Evolutionary conservation across 2,888 invertebrate species (phyloP).

Genomic region (Eilema sororculum): DNA sequence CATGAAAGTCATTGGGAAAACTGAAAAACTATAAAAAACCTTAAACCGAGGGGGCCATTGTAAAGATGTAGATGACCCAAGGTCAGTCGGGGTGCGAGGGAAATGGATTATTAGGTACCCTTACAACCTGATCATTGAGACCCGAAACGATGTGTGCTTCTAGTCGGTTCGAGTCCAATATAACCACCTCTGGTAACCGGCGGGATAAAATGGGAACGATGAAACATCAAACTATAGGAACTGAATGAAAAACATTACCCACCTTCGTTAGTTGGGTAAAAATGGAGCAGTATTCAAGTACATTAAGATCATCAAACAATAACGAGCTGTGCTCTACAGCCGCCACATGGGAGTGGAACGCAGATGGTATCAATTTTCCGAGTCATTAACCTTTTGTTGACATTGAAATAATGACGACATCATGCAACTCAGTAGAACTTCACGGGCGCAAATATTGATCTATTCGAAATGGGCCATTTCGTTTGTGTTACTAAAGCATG

Average conservation of each 20-base stretch:
- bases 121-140: too few relatives aligned
- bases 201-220: too few relatives aligned
- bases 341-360: slow-evolving; percentile 56
- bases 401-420: slow-evolving; percentile 57
- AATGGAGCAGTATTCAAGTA: neutral
- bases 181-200: too few relatives aligned
- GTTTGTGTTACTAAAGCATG: slow-evolving; percentile 18
- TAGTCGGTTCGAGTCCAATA: too few relatives aligned
- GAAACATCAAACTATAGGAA: neutral
- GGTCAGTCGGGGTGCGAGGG: too few relatives aligned
- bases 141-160: too few relatives aligned
- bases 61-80: too few relatives aligned
- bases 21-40: too few relatives aligned
- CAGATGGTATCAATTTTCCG: slow-evolving; percentile 57
- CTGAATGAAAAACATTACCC: neutral
- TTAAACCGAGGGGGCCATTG: too few relatives aligned
- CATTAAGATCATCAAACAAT: slow-evolving; percentile 46
- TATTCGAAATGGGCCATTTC: slow-evolving; percentile 14
- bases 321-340: slow-evolving; percentile 43
- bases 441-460: slow-evolving; percentile 27
- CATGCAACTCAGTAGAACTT: slow-evolving; percentile 33
- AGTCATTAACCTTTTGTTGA: slow-evolving; percentile 63
- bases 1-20: too few relatives aligned
- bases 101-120: too few relatives aligned
- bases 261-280: too few relatives aligned